A percentile compares a stretch with the other conserved stretches of the same genome.
These are phyloP conservation scores for Miltochrista miniata DNA, from an alignment of 2,888 invertebrate genomes.

Conservation along the genomic window DNA sequence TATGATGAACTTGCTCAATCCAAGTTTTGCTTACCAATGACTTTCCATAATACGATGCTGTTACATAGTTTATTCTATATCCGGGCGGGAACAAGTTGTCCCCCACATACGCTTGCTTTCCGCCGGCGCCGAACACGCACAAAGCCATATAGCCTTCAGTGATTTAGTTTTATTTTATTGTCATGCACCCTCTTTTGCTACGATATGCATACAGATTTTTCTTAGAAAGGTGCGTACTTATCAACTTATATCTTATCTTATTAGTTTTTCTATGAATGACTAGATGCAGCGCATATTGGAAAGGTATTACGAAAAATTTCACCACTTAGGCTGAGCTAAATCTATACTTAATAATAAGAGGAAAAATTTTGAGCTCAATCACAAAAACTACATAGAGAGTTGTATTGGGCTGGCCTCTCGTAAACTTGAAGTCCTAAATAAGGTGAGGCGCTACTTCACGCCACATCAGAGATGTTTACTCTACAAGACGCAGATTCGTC, in stretches of 20 bases:
- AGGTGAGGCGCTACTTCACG: no score
- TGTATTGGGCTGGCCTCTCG: no score
- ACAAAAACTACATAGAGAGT: no score
- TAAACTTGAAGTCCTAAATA: no score
- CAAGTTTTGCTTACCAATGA: constrained; percentile 40
- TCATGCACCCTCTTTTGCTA: constrained; percentile 73
- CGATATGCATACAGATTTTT: constrained; percentile 60
- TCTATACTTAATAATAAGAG: no score
- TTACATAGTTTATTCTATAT: constrained; percentile 73
- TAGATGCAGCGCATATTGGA: no score
- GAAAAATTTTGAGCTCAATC: no score
- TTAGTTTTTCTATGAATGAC: background rate
- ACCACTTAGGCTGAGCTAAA: no score
- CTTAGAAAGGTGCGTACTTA: constrained; percentile 48
- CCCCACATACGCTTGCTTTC: constrained; percentile 77
- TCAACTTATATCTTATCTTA: constrained; percentile 24
- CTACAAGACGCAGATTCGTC: no score
- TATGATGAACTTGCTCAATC: constrained; percentile 30
- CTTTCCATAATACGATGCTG: constrained; percentile 38
- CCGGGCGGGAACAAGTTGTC: constrained; percentile 69
- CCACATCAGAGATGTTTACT: no score
- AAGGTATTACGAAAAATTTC: no score
- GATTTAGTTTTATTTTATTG: constrained; percentile 83
- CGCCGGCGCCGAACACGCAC: constrained; percentile 79
- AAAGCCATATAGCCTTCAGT: constrained; percentile 71